Percentiles rank a stretch among this genome's conserved stretches.
Evolutionary conservation across 2,113 vertebrate species (phyloP).

Genomic region (Pelodiscus sinensis): DNA sequence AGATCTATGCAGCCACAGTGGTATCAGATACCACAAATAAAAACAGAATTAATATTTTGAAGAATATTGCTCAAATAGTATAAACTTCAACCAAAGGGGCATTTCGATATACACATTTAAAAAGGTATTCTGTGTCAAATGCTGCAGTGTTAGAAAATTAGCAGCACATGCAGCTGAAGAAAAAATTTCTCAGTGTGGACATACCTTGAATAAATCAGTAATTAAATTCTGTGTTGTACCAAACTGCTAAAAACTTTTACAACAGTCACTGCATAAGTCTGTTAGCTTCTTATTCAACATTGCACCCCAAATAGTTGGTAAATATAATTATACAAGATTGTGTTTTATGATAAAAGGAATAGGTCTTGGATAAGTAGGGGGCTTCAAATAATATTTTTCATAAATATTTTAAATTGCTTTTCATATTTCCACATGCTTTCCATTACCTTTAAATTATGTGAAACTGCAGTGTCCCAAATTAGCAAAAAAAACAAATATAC

Average conservation of each 20-base stretch:
- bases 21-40: background rate
- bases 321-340: slow-evolving; percentile 63
- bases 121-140: slow-evolving; percentile 45
- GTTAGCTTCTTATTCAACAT: slow-evolving; percentile 60
- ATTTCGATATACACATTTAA: slow-evolving; percentile 50
- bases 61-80: slow-evolving; percentile 55
- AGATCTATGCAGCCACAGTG: slow-evolving; percentile 65
- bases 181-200: slow-evolving; percentile 50
- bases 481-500: slow-evolving; percentile 1
- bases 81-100: slow-evolving; percentile 69
- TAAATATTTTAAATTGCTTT: slow-evolving; percentile 40
- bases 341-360: slow-evolving; percentile 62
- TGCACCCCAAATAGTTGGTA: background rate
- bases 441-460: slow-evolving; percentile 17
- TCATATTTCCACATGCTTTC: slow-evolving; percentile 28
- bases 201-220: slow-evolving; percentile 63
- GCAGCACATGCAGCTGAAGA: slow-evolving; percentile 25
- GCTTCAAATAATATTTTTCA: slow-evolving; percentile 54
- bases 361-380: slow-evolving; percentile 38
- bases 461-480: background rate
- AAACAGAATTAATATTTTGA: slow-evolving; percentile 56
- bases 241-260: slow-evolving; percentile 59
- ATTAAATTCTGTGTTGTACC: slow-evolving; percentile 70
- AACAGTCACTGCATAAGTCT: slow-evolving; percentile 46
- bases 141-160: slow-evolving; percentile 60